Evolutionary conservation across 1,140 invertebrate genomes (phyloP), one percentile per base, ranked within the genome.

Genomic region (Onthophagus taurus): DNA sequence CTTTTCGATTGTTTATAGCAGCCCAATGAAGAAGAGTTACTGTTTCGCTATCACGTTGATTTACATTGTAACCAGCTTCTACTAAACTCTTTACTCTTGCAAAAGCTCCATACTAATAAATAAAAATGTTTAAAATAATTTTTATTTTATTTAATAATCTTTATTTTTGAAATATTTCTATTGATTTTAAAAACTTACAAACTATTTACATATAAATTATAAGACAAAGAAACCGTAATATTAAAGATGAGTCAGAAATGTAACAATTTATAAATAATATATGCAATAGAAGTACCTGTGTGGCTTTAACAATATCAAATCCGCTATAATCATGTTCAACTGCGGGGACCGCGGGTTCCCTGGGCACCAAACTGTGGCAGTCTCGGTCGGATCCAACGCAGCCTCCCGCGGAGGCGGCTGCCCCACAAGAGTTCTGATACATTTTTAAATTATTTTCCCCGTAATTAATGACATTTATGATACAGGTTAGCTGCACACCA

Each of bases 1-100:
- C 90, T 37, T 80, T 78, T 14, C 89, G 74, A 74, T 97, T 98
- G 65, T 99, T 99, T 54, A 99, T 99, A 12, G 96, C 86, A 13
- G 95, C 95, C 96, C 96, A 99, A 63, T 99, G 96, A 1, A 99
- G 70, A n/a, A 99, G 68, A 2, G 93, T 92, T 9, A 95, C 89
- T n/a, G 87, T 90, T 65, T 94, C 89, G 50, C 73, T 72, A 62
- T 95, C 90, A 31, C 86, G 78, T 57, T 89, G 77, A 66, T 93
- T 94, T 1, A 94, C 89, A 68, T 92, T 85, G 66, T 82, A 87
- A 1, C 89, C 89, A 33, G 75, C 77, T 55, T 97, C 91, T 2
- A 97, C 74, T 3, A 97, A 70, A 60, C 94, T 85, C 47, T 80
- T 79, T 13, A 89, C 85, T 54, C 89, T 70, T 31, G 80, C 78